A percentile compares a stretch with the other conserved stretches of the same genome.
Conservation (phyloP, 2,888 invertebrate genomes). For the Sarcophaga caerulescens region DNA sequence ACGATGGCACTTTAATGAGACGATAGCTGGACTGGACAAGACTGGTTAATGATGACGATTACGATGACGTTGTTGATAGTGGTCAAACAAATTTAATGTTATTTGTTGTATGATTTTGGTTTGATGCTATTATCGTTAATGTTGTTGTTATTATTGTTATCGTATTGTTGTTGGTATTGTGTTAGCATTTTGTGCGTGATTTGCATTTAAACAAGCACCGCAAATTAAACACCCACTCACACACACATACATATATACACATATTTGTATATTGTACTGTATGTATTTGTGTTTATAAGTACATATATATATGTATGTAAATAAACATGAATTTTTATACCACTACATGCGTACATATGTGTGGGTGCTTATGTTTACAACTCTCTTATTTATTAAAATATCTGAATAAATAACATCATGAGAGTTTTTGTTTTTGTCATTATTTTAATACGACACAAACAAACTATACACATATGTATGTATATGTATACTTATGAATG, state of each 20-base stretch:
- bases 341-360: neutral
- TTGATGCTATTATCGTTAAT: constrained; percentile 11
- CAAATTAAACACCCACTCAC: constrained; percentile 46
- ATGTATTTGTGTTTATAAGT: neutral
- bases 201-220: constrained; percentile 53
- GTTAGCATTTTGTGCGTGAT: constrained; percentile 43
- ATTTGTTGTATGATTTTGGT: neutral
- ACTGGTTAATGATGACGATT: too few relatives aligned
- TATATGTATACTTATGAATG: neutral
- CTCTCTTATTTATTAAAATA: neutral
- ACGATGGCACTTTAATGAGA: too few relatives aligned
- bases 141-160: neutral
- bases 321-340: too few relatives aligned
- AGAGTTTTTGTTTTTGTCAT: neutral
- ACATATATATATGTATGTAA: too few relatives aligned
- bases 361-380: too few relatives aligned
- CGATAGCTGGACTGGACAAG: too few relatives aligned
- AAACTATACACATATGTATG: neutral
- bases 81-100: neutral
- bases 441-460: neutral
- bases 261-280: neutral
- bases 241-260: neutral
- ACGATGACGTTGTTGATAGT: neutral
- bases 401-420: neutral
- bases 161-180: too few relatives aligned